These are phyloP conservation scores for Scolopax bukidnonensis DNA, from an alignment of 2,797 vertebrate genomes.

Conservation along the genomic window DNA sequence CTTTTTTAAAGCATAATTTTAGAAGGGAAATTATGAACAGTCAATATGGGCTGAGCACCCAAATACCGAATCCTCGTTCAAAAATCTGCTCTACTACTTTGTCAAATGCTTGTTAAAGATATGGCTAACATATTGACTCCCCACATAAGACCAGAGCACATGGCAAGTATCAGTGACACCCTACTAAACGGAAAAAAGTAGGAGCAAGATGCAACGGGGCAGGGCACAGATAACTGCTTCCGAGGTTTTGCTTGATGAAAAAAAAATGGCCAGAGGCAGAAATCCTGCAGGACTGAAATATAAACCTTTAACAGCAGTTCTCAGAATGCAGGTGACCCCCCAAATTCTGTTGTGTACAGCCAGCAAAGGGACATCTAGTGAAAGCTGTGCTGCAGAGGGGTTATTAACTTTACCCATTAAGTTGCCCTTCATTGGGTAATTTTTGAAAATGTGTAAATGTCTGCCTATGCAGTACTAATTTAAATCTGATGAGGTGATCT, in stretches of 20 bases:
- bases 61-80: not conserved
- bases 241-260: not conserved
- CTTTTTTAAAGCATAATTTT: constrained; percentile 5
- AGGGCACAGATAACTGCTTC: not conserved
- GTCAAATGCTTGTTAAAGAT: not conserved
- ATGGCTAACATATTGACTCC: not conserved
- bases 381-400: not conserved
- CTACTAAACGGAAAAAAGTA: not conserved
- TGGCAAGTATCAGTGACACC: constrained; percentile 37
- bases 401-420: not conserved
- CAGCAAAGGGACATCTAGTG: not conserved
- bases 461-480: not conserved
- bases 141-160: not conserved
- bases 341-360: not conserved
- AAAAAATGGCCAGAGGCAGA: not conserved
- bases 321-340: not conserved
- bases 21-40: not conserved
- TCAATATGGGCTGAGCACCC: not conserved
- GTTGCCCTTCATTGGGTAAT: not conserved
- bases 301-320: not conserved
- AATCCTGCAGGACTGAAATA: not conserved
- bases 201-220: not conserved
- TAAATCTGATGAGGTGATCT: not conserved
- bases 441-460: not conserved
- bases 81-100: not conserved